phyloP scores from a whole-genome alignment of 2,113 vertebrate species.

The Silurus glanis region DNA sequence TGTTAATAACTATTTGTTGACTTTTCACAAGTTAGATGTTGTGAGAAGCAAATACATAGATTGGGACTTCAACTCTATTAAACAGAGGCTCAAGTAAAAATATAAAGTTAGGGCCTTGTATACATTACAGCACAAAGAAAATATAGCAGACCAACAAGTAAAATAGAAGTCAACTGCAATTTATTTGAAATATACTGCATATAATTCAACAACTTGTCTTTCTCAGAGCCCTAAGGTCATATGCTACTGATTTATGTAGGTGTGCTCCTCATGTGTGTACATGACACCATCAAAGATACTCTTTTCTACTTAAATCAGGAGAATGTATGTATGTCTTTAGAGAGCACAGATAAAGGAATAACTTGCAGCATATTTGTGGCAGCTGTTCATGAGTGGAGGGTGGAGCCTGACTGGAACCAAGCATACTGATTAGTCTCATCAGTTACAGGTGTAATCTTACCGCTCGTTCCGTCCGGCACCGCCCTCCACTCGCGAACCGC shows the following conservation, averaged over 20 bases:
- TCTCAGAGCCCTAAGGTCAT: background rate
- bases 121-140: background rate
- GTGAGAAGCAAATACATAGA: background rate
- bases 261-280: background rate
- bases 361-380: background rate
- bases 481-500: no score
- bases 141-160: background rate
- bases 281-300: background rate
- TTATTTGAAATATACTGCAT: background rate
- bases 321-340: background rate
- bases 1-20: background rate
- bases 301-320: background rate
- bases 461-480: no score
- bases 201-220: background rate
- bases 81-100: background rate
- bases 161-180: background rate
- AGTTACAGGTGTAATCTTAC: no score
- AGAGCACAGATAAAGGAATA: background rate
- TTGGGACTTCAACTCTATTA: background rate
- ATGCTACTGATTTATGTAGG: background rate
- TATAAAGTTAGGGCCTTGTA: background rate
- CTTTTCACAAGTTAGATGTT: background rate
- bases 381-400: no score
- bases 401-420: no score
- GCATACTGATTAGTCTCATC: no score